Conservation (phyloP, 2,113 vertebrate genomes). For the Opisthocomus hoazin region DNA sequence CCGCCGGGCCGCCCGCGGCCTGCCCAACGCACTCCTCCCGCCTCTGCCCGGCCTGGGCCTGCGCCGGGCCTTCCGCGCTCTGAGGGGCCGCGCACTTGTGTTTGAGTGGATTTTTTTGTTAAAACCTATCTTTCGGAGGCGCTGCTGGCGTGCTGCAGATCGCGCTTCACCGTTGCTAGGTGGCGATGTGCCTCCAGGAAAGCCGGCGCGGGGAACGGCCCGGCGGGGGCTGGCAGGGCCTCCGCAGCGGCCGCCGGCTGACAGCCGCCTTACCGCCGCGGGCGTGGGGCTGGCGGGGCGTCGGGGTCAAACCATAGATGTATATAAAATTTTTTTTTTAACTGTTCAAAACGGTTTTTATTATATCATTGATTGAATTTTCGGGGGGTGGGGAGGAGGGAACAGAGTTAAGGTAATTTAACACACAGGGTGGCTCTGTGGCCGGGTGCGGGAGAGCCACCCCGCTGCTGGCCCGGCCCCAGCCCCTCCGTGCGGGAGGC, state of each 20-base stretch:
- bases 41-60: too few relatives aligned
- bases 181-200: conserved; percentile 44
- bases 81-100: background rate
- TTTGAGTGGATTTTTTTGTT: background rate
- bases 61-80: background rate
- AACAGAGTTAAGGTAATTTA: background rate
- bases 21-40: too few relatives aligned
- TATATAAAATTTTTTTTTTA: background rate
- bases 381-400: fast-evolving
- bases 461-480: background rate
- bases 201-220: background rate
- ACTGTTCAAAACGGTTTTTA: background rate
- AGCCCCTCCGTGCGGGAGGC: background rate
- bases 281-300: background rate
- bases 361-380: background rate
- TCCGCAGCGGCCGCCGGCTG: fast-evolving
- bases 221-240: background rate
- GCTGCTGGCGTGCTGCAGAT: background rate
- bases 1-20: background rate
- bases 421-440: background rate
- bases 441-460: background rate
- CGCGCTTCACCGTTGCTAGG: conserved; percentile 32
- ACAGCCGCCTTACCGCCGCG: background rate
- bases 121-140: background rate
- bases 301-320: background rate